A percentile compares a stretch with the other conserved stretches of the same genome.
phyloP scores from a whole-genome alignment of 35 echinoderm and acorn worm genomes.

The Strongylocentrotus purpuratus region DNA sequence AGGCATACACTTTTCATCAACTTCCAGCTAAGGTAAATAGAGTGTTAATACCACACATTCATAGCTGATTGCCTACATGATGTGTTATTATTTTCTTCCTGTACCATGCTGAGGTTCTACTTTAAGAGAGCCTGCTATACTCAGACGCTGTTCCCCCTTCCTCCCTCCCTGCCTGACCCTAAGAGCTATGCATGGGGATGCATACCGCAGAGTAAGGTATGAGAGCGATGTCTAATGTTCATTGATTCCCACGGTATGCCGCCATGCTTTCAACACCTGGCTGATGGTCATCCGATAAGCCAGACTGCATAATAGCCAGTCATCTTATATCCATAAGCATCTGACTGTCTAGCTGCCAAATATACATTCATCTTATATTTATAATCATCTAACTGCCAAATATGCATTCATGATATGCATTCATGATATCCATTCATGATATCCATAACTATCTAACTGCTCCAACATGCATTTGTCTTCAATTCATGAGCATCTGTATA shows the following conservation, averaged over 20 bases:
- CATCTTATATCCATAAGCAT: background rate
- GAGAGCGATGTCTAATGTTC: constrained; percentile 12
- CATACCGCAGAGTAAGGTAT: constrained; percentile 23
- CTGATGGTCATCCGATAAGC: constrained; percentile 29
- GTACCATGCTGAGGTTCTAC: background rate
- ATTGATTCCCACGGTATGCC: constrained; percentile 25
- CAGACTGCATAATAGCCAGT: constrained; percentile 12
- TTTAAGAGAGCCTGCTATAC: background rate
- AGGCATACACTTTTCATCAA: too few species aligned
- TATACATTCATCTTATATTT: background rate
- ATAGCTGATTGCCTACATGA: background rate
- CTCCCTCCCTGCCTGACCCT: constrained; percentile 6
- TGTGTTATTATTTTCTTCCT: background rate
- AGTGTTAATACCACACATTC: too few species aligned
- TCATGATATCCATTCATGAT: too few species aligned
- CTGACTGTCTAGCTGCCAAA: background rate
- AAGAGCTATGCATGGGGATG: background rate
- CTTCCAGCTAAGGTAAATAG: too few species aligned
- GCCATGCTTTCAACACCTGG: constrained; percentile 28
- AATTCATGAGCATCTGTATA: too few species aligned
- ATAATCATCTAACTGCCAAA: background rate
- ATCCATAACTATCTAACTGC: too few species aligned
- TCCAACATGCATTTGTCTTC: too few species aligned
- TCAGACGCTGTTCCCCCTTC: background rate
- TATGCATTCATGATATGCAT: too few species aligned